Evolutionary conservation across 2,888 invertebrate species (phyloP).

Genomic region (Mimumesa dahlbomi): DNA sequence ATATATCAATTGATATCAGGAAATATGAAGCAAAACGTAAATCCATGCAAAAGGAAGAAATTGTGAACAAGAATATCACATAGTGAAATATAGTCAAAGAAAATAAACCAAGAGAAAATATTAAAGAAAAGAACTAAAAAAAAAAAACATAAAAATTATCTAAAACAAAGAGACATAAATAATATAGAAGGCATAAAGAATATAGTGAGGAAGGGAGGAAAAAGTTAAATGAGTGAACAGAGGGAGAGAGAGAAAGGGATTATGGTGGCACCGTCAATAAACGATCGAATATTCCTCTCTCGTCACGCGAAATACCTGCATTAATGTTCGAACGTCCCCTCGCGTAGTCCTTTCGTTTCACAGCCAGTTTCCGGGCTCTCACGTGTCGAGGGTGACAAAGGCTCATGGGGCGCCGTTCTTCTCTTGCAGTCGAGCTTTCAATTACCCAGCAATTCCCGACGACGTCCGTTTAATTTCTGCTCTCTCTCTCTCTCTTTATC

Average conservation of each 20-base stretch:
- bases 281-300: conserved; percentile 51
- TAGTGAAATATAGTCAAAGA: too few relatives aligned
- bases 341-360: conserved; percentile 51
- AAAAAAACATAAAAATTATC: too few relatives aligned
- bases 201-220: too few relatives aligned
- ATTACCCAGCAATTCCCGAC: conserved; percentile 74
- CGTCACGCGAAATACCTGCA: conserved; percentile 57
- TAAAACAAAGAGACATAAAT: too few relatives aligned
- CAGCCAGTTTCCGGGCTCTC: conserved; percentile 57
- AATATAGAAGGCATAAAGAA: too few relatives aligned
- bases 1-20: too few relatives aligned
- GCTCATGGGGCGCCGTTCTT: conserved; percentile 63
- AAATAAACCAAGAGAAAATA: too few relatives aligned
- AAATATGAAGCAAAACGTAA: too few relatives aligned
- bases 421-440: conserved; percentile 70
- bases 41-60: too few relatives aligned
- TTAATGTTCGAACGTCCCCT: conserved; percentile 58
- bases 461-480: conserved; percentile 70
- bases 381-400: conserved; percentile 63
- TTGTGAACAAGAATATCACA: too few relatives aligned
- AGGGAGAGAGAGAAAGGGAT: conserved; percentile 5
- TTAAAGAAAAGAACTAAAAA: too few relatives aligned
- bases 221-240: too few relatives aligned
- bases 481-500: conserved; percentile 31
- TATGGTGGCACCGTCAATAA: conserved; percentile 20